Percentiles rank a stretch among this genome's conserved stretches.
These are phyloP conservation scores for Aleadryas rufinucha DNA, from an alignment of 2,113 vertebrate genomes.

Conservation along the genomic window DNA sequence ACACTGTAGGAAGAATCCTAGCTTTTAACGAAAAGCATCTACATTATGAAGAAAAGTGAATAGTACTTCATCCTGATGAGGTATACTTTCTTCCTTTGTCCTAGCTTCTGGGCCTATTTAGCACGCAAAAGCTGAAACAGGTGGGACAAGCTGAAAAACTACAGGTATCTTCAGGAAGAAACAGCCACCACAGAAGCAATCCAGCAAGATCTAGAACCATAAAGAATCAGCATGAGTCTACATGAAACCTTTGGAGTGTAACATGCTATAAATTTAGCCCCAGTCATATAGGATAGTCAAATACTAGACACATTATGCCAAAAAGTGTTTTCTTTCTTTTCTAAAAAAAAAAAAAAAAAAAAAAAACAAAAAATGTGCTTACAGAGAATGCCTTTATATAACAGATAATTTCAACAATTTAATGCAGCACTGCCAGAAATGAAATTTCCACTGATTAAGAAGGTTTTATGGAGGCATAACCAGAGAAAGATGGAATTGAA, in stretches of 20 bases:
- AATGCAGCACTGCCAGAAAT: background rate
- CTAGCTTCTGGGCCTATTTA: background rate
- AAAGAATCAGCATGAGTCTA: background rate
- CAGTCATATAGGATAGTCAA: background rate
- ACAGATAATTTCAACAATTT: background rate
- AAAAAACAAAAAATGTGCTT: background rate
- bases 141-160: background rate
- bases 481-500: constrained; percentile 16
- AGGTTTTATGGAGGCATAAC: constrained; percentile 35
- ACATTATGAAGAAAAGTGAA: background rate
- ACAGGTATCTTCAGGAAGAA: background rate
- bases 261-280: background rate
- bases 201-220: background rate
- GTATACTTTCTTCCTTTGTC: background rate
- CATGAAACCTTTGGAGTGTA: background rate
- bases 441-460: constrained; percentile 38
- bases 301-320: background rate
- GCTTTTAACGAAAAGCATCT: background rate
- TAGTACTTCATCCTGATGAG: background rate
- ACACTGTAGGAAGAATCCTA: background rate
- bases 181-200: background rate
- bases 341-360: too few species aligned
- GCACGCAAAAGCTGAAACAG: background rate
- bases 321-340: background rate
- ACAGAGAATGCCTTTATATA: background rate